Evolutionary conservation across 1,140 invertebrate genomes (phyloP).

Genomic region (Brachionus calyciflorus): DNA sequence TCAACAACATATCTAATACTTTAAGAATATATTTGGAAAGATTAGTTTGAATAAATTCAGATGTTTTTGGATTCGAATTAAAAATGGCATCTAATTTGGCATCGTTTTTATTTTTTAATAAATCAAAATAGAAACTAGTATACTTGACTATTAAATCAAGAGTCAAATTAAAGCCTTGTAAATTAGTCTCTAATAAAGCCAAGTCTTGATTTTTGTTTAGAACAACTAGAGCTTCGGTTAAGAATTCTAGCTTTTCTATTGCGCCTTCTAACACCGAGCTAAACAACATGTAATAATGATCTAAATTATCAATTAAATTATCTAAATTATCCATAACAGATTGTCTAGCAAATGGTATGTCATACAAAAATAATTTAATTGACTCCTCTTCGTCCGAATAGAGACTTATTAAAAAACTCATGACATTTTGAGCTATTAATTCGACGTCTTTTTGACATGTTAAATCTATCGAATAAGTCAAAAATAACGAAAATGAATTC

Average conservation of each 20-base stretch:
- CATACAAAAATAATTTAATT: conserved; percentile 24
- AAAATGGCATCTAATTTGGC: background rate
- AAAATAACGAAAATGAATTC: conserved; percentile 16
- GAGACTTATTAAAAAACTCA: background rate
- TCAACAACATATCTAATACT: conserved; percentile 7
- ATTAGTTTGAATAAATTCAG: background rate
- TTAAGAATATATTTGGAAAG: background rate
- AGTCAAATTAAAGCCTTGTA: conserved; percentile 1
- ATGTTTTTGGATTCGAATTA: background rate
- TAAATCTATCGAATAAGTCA: background rate
- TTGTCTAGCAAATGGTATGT: conserved; percentile 29
- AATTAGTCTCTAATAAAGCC: background rate
- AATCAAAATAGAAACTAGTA: conserved; percentile 25
- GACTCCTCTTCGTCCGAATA: background rate
- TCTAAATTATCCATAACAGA: conserved; percentile 33
- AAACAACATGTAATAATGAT: conserved; percentile 23
- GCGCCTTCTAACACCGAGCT: background rate
- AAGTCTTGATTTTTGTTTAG: conserved; percentile 14
- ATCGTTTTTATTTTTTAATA: conserved; percentile 1
- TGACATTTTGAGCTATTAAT: background rate
- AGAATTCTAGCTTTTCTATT: background rate
- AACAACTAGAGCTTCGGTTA: background rate
- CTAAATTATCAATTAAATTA: background rate
- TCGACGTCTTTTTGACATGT: background rate
- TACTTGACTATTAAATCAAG: conserved; percentile 20